Evolutionary conservation across 2,113 vertebrate genomes (phyloP), one percentile per base, ranked within the genome.

Genomic region (Psilopogon haemacephalus): DNA sequence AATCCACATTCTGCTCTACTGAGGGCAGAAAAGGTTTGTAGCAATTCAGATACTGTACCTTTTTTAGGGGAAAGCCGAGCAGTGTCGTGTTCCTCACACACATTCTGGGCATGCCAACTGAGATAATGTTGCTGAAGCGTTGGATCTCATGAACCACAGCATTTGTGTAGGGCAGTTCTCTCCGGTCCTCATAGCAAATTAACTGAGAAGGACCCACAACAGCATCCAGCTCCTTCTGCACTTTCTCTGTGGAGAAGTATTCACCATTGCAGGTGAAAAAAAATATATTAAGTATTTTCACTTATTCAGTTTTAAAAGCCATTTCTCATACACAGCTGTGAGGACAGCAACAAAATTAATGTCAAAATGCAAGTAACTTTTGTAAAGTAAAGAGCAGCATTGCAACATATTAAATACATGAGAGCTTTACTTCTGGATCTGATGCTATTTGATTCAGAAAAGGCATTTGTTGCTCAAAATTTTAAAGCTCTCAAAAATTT

Each of bases 181-280:
- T 70, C 5, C 72, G 58, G 42, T 97, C 97, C 44, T 97, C 89
- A 0, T 97, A 96, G 86, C 79, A 72, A 56, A 97, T 65, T 30
- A 69, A 54, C 26, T 59, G 48, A 64, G 86, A 91, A 12, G 85
- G 58, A 11, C 91, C 75, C 75, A 97, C 26, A 46, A 96, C 63
- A 0, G 40, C 11, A 15, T 97, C 97, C 72, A 97, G 80, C 85
- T 97, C 97, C 84, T 94, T 91, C 83, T 98, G 97, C 63, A 96
- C 96, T 71, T 86, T 96, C 52, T 96, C 97, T 97, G 87, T 3
- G 3, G 50, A 91, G 32, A 87, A 90, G 71, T 13, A 91, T 15
- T 84, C 76, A 26, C 17, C 20, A 30, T 74, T 71, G 46, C 52
- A 89, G 40, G 33, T 11, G 5, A 37, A 62, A 90, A 62, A 90